Conservation (phyloP, 1,140 invertebrate genomes). For the Neocloeon triangulifer region DNA sequence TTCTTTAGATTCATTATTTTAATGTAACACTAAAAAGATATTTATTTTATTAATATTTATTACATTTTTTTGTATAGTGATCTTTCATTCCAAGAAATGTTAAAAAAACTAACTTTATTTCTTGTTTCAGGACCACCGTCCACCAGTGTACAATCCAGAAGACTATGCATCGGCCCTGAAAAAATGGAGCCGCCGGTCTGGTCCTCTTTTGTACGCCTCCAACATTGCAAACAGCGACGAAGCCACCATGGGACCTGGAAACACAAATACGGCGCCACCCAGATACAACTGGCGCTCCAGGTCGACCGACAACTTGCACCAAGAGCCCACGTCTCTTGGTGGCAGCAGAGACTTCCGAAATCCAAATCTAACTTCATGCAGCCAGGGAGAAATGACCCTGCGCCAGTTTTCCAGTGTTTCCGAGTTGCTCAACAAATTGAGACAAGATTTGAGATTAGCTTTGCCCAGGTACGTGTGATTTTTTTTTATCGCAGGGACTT, state of each 20-base stretch:
- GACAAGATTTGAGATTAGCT: constrained; percentile 59
- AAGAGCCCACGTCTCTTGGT: constrained; percentile 6
- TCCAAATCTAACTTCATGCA: constrained; percentile 18
- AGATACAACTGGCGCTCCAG: constrained; percentile 9
- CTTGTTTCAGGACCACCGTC: constrained; percentile 50
- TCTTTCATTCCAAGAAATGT: no score
- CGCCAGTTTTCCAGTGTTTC: constrained; percentile 65
- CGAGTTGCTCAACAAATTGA: constrained; percentile 67
- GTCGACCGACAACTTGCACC: constrained; percentile 5
- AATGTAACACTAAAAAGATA: no score
- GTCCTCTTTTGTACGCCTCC: no score
- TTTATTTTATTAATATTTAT: no score
- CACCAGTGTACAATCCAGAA: constrained; percentile 67
- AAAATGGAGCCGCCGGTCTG: constrained; percentile 44
- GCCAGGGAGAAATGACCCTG: constrained; percentile 57
- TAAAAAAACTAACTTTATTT: no score
- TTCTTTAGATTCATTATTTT: no score
- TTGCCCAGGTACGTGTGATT: constrained; percentile 57
- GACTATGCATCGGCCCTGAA: constrained; percentile 53
- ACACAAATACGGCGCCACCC: constrained; percentile 4
- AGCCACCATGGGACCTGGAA: constrained; percentile 7
- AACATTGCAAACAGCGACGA: constrained; percentile 14
- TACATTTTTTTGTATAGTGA: no score
- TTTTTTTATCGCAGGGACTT: no score
- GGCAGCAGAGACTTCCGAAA: constrained; percentile 17